Conservation (phyloP, 2,797 vertebrate genomes). For the Capromys pilorides region DNA sequence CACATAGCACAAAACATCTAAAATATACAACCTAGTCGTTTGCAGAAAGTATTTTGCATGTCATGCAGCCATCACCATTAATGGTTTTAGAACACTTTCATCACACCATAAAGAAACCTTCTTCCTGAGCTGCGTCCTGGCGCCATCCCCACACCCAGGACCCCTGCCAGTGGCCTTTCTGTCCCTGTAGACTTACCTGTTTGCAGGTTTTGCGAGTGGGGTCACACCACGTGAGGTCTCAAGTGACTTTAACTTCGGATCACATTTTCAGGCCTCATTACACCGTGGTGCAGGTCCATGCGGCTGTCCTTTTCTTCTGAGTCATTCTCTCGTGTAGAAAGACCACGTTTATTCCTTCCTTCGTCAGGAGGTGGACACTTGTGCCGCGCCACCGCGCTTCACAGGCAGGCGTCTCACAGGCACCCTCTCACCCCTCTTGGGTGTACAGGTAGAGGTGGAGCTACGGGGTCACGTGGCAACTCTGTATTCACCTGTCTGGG, state of each 20-base stretch:
- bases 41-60: background rate
- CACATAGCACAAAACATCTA: background rate
- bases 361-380: background rate
- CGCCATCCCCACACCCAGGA: background rate
- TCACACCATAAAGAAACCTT: background rate
- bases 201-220: background rate
- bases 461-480: background rate
- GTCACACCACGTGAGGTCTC: background rate
- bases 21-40: background rate
- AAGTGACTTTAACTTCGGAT: background rate
- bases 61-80: background rate
- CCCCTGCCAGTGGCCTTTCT: background rate
- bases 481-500: slow-evolving; percentile 56
- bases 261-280: background rate
- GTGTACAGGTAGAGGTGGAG: background rate
- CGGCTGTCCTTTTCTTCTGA: background rate
- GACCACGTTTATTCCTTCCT: background rate
- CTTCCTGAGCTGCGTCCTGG: background rate
- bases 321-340: background rate
- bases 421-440: slow-evolving; percentile 29
- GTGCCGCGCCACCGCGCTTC: background rate
- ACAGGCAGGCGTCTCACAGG: background rate
- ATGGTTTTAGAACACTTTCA: background rate
- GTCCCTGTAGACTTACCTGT: background rate
- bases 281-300: background rate